A percentile compares a stretch with the other conserved stretches of the same genome.
Conservation (phyloP, 2,888 invertebrate genomes). For the Rhamnusium bicolor region DNA sequence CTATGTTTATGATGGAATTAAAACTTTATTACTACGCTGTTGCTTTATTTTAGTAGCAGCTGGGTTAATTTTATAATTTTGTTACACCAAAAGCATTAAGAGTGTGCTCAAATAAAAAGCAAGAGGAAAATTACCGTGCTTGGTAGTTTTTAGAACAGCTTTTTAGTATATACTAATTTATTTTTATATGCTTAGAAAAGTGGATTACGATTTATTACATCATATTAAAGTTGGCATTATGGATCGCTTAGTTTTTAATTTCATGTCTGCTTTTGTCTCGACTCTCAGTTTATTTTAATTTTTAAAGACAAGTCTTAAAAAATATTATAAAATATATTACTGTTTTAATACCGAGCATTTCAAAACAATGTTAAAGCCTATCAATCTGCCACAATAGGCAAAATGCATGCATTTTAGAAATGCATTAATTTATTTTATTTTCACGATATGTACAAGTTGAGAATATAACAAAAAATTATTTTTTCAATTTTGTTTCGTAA, state of each 20-base stretch:
- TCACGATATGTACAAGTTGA: too few relatives aligned
- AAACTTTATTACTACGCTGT: constrained; percentile 18
- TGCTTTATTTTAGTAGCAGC: constrained; percentile 6
- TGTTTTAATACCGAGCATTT: too few relatives aligned
- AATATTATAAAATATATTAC: too few relatives aligned
- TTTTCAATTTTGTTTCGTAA: too few relatives aligned
- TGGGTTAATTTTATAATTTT: constrained; percentile 19
- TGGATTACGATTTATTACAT: not conserved
- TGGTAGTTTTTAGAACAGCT: not conserved
- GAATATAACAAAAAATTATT: too few relatives aligned
- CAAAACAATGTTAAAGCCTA: too few relatives aligned
- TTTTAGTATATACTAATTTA: not conserved
- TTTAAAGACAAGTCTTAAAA: not conserved
- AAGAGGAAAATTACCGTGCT: not conserved
- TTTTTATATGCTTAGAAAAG: not conserved
- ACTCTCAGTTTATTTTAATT: not conserved
- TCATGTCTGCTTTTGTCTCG: not conserved
- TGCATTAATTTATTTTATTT: too few relatives aligned
- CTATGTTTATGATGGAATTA: constrained; percentile 23
- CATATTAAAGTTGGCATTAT: not conserved
- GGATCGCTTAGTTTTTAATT: not conserved
- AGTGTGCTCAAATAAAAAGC: not conserved
- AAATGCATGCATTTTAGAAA: too few relatives aligned
- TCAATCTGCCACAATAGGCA: too few relatives aligned
- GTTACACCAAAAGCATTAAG: constrained; percentile 1